phyloP scores from a whole-genome alignment of 2,113 vertebrate genomes.

The Triplophysa dalaica region DNA sequence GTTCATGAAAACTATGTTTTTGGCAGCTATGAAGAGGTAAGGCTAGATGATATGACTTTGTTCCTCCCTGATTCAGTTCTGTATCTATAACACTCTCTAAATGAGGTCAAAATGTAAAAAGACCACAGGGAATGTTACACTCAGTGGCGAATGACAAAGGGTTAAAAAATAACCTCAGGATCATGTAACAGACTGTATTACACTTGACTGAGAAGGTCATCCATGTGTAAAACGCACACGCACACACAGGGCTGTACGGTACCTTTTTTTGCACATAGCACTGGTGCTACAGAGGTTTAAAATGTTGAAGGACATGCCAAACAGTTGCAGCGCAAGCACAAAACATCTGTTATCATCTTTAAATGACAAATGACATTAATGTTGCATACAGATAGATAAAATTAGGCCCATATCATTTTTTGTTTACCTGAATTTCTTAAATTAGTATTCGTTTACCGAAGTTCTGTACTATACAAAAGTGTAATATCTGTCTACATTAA shows the following conservation, averaged over 20 bases:
- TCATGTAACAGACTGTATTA: slow-evolving; percentile 30
- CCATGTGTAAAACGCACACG: slow-evolving; percentile 1
- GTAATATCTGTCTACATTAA: too few species aligned
- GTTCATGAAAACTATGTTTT: not conserved
- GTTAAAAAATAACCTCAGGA: slow-evolving; percentile 14
- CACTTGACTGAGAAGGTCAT: slow-evolving; percentile 43
- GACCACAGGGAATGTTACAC: not conserved
- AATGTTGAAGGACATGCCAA: too few species aligned
- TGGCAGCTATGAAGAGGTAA: not conserved
- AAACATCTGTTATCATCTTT: too few species aligned
- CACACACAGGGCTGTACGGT: not conserved
- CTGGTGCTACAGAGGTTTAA: too few species aligned
- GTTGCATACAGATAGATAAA: too few species aligned
- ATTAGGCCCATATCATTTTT: too few species aligned
- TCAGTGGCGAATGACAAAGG: slow-evolving; percentile 9
- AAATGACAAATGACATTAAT: too few species aligned
- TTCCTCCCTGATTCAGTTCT: not conserved
- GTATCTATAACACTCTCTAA: not conserved
- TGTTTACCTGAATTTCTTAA: too few species aligned
- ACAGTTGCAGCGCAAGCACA: too few species aligned
- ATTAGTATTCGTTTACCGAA: not conserved
- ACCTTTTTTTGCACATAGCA: too few species aligned
- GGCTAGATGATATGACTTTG: not conserved
- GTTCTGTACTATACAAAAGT: too few species aligned
- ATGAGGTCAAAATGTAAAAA: not conserved